A percentile compares a stretch with the other conserved stretches of the same genome.
Evolutionary conservation across 1,140 invertebrate species (phyloP).

Genomic region (Brachionus asplanchnoidis): DNA sequence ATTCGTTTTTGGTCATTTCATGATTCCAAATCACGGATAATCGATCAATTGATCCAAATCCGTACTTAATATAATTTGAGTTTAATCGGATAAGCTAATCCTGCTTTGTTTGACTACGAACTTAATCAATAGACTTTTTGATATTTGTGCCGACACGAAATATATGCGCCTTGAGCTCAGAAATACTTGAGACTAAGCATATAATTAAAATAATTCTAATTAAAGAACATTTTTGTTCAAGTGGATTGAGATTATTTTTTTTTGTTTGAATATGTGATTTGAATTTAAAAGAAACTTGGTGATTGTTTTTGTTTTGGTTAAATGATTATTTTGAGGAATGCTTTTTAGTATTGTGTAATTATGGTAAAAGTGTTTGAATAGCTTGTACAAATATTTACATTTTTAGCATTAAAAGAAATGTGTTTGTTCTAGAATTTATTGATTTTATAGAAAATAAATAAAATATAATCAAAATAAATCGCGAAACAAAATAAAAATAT

Average conservation of each 20-base stretch:
- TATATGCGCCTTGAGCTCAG: not conserved
- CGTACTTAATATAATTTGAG: not conserved
- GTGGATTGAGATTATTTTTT: not conserved
- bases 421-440: not conserved
- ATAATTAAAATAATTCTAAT: not conserved
- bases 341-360: not conserved
- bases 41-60: conserved; percentile 21
- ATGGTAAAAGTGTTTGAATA: not conserved
- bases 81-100: not conserved
- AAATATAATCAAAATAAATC: no score
- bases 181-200: not conserved
- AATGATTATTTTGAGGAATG: not conserved
- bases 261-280: not conserved
- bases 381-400: not conserved
- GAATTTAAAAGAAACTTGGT: not conserved
- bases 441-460: not conserved
- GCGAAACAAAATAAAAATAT: no score
- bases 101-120: not conserved
- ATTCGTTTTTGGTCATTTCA: not conserved
- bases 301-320: not conserved
- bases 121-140: not conserved
- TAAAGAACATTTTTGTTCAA: not conserved
- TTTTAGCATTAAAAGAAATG: not conserved
- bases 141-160: not conserved
- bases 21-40: not conserved